Evolutionary conservation across 2,113 vertebrate species (phyloP).

Genomic region (Peucedramus taeniatus): DNA sequence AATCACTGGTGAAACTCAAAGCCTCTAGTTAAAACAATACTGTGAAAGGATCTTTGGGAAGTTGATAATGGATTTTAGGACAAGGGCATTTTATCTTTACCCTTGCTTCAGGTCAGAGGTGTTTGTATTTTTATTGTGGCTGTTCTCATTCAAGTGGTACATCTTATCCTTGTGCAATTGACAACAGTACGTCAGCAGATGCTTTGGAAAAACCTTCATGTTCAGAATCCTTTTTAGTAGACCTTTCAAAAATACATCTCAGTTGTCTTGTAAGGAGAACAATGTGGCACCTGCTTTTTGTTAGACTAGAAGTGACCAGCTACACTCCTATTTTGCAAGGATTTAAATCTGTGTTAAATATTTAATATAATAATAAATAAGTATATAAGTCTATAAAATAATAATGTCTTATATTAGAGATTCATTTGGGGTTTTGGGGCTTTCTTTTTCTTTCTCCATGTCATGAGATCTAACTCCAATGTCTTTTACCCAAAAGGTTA

Average conservation of each 20-base stretch:
- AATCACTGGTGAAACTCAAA: neutral
- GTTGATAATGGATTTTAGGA: neutral
- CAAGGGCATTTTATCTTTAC: neutral
- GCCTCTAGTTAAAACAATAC: neutral
- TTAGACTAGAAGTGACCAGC: neutral
- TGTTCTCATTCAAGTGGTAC: neutral
- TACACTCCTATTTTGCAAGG: neutral
- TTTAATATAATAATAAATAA: neutral
- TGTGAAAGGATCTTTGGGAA: neutral
- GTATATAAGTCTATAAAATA: neutral
- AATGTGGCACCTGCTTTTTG: rapidly evolving
- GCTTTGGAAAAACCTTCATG: neutral
- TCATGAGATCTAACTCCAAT: neutral
- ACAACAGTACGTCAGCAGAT: rapidly evolving
- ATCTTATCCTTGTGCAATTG: neutral
- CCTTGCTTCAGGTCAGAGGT: neutral
- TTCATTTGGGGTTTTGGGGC: neutral
- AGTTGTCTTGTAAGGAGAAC: neutral
- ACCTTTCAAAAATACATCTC: neutral
- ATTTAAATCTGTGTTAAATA: neutral
- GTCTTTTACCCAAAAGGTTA: neutral
- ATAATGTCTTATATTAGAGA: neutral
- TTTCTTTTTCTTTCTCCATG: neutral
- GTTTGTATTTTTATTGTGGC: neutral
- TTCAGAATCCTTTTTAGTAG: neutral